These are phyloP conservation scores for Sterrhoptilus dennistouni DNA, from an alignment of 2,113 vertebrate genomes.

Conservation along the genomic window DNA sequence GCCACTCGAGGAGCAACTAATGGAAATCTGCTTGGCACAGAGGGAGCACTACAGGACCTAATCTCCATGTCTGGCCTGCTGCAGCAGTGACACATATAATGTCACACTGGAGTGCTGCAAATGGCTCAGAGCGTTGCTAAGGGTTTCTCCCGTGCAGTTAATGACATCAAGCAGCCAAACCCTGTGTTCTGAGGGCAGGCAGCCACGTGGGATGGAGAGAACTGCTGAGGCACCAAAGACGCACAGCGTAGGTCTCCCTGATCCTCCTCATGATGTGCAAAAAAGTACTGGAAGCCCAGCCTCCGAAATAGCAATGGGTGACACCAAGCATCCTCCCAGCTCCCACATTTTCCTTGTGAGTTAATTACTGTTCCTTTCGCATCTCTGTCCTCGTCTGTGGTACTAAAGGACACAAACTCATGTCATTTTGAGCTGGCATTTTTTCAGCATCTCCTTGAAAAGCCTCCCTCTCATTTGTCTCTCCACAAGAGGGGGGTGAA, in stretches of 20 bases:
- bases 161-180: background rate
- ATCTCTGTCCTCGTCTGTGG: background rate
- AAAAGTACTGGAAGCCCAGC: background rate
- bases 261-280: background rate
- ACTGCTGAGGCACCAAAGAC: background rate
- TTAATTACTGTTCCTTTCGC: background rate
- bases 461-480: background rate
- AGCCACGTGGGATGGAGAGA: background rate
- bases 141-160: background rate
- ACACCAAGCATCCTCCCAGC: background rate
- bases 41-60: fast-evolving
- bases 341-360: background rate
- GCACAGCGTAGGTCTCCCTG: background rate
- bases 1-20: background rate
- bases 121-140: background rate
- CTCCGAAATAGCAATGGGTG: background rate
- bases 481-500: background rate
- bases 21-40: background rate
- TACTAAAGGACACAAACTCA: background rate
- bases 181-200: background rate
- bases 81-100: background rate
- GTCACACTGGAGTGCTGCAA: background rate
- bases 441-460: background rate
- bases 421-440: background rate
- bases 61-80: background rate